A percentile compares a stretch with the other conserved stretches of the same genome.
Evolutionary conservation across 1,140 invertebrate species (phyloP).

Genomic region (Orius insidiosus): DNA sequence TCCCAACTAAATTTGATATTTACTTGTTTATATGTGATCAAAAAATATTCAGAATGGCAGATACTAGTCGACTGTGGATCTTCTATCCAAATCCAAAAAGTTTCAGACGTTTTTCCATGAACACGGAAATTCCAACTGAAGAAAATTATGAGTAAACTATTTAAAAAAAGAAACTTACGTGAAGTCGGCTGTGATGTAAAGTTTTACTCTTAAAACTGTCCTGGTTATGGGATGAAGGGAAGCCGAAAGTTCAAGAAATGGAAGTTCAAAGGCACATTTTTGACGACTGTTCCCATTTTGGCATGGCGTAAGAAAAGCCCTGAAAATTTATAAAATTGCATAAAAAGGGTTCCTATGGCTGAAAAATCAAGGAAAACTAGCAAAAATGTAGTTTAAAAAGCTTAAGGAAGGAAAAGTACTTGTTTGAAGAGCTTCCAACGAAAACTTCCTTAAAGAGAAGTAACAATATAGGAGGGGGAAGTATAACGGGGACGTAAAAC

Average conservation of each 20-base stretch:
- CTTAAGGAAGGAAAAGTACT: too few species aligned
- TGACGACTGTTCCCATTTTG: slow-evolving; percentile 55
- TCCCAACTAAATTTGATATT: slow-evolving; percentile 12
- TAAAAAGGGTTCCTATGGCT: too few species aligned
- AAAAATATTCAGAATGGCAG: slow-evolving; percentile 90
- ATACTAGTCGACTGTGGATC: slow-evolving; percentile 86
- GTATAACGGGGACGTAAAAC: too few species aligned
- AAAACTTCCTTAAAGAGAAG: too few species aligned
- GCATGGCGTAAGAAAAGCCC: slow-evolving; percentile 59
- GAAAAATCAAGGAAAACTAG: too few species aligned
- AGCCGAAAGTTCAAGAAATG: slow-evolving; percentile 63
- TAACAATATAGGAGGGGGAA: too few species aligned
- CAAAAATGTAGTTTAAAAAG: too few species aligned
- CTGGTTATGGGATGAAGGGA: slow-evolving; percentile 87
- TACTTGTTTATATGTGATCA: slow-evolving; percentile 75
- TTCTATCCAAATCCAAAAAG: slow-evolving; percentile 97
- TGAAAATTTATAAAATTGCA: slow-evolving; percentile 26
- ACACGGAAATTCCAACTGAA: slow-evolving; percentile 69
- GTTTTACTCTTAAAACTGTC: slow-evolving; percentile 71
- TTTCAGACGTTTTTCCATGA: slow-evolving; percentile 73
- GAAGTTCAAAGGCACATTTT: slow-evolving; percentile 76
- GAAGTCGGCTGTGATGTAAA: slow-evolving; percentile 71
- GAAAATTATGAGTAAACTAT: not conserved
- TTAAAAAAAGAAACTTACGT: slow-evolving; percentile 26
- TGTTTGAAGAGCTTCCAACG: too few species aligned